Evolutionary conservation across 2,113 vertebrate genomes (phyloP), one percentile per base, ranked within the genome.

Genomic region (Heterocephalus glaber): DNA sequence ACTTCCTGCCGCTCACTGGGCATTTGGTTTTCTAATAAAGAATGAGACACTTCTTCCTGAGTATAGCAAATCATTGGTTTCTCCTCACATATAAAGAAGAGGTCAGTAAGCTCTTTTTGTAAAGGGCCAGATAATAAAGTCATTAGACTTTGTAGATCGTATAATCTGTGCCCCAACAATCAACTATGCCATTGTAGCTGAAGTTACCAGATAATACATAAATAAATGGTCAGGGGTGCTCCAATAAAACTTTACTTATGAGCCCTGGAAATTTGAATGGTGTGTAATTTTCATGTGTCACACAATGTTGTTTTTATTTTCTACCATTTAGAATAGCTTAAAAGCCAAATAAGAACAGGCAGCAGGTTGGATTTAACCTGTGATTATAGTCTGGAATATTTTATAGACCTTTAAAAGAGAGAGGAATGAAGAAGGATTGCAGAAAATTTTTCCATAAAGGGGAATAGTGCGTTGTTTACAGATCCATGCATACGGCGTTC

Each of bases 291-390:
- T 84, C 49, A 58, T 70, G 47, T 93, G 86, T 26, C 77, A 90
- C 26, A 68, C 77, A 90, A 38, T 88, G 52, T 10, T 94, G 19
- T 96, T 90, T 79, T 77, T 74, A 65, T 79, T 87, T 63, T 83
- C 22, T 19, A 54, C 38, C 33, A 80, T 80, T 93, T 79, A 58
- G 87, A 82, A 76, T 66, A 85, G 58, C 44, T 95, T 22, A 52
- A 85, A 58, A 24, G 35, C 22, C 17, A 24, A 41, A 63, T 54
- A 54, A 61, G 91, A 74, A 52, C 7, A 72, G 38, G 28, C 11
- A 49, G 22, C 14, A 33, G 47, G 14, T 54, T 77, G 68, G 8
- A 54, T 24, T 76, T 92, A 35, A 56, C 41, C 35, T 84, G 24
- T 90, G 63, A 41, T 38, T 38, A 10, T 35, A 89, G 44, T 65